Evolutionary conservation across 2,888 invertebrate genomes (phyloP).

Genomic region (Sinopyrophorus schimmeli): DNA sequence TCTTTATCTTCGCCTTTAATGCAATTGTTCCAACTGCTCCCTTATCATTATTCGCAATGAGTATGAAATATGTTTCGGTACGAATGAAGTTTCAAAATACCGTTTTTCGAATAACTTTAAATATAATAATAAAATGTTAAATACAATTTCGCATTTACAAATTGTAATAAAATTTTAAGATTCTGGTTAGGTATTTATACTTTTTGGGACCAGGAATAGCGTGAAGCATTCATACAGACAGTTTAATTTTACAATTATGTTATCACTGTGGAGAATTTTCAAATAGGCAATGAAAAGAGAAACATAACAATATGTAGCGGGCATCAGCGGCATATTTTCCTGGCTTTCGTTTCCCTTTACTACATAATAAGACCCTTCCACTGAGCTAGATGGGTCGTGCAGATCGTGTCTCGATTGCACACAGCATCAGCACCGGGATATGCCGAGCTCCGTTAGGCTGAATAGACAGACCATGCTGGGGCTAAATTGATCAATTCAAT

Average conservation of each 20-base stretch:
- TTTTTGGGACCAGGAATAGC: conserved; percentile 14
- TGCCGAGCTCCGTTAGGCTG: conserved; percentile 44
- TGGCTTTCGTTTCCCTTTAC: conserved; percentile 53
- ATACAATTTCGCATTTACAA: too few species aligned
- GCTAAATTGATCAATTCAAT: conserved; percentile 58
- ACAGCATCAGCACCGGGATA: conserved; percentile 39
- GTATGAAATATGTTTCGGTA: too few species aligned
- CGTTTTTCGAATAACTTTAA: too few species aligned
- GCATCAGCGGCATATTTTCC: conserved; percentile 54
- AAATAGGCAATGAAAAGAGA: conserved; percentile 37
- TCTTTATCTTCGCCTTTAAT: too few species aligned
- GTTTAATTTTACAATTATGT: conserved; percentile 32
- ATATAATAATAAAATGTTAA: too few species aligned
- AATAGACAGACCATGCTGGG: conserved; percentile 54
- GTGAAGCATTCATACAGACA: conserved; percentile 21
- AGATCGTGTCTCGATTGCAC: conserved; percentile 52
- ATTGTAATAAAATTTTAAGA: too few species aligned
- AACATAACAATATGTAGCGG: conserved; percentile 55
- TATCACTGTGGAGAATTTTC: conserved; percentile 30
- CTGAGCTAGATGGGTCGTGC: conserved; percentile 52
- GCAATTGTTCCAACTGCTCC: too few species aligned
- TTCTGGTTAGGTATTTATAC: conserved; percentile 10
- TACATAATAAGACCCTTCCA: conserved; percentile 54
- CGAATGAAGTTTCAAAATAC: too few species aligned
- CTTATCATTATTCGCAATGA: too few species aligned